Base-by-base conservation (phyloP, 1,140 invertebrate species). In the Proctacanthus coquilletti region DNA sequence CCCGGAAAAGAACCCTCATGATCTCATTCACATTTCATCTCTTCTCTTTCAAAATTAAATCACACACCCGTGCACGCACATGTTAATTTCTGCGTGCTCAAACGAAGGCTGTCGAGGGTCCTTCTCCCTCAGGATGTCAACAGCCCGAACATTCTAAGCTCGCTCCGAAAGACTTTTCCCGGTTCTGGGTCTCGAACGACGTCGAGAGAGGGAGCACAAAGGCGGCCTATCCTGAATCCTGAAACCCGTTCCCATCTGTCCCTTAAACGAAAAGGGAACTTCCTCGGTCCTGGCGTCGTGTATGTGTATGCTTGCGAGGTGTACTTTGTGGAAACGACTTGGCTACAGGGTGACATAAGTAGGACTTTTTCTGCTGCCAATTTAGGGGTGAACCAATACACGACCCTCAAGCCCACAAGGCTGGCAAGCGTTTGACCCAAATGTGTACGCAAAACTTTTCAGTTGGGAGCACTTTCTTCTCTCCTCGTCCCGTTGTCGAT, bases 381-480 rank as follows among this genome's bases (percentile, higher is more conserved):
- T 27, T 27, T 27, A 27, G 23, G 23, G 23, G 23, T 27, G 23
- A 27, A 27, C 23, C 23, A 13, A 27, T 27, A 27, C 23, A 27
- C 23, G 23, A 27, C 23, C 23, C 23, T 27, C 23, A 27, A 27
- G 23, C 23, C 23, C 23, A 27, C 23, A 27, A 27, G 8, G 23
- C 23, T 27, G 23, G 23, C 23, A 27, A 27, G 23, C 23, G 13
- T 8, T 27, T 27, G 23, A 27, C 23, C 23, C 23, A 27, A 27
- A 27, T 27, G 23, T 27, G 23, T 27, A 27, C 23, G 23, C 23
- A n/a, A 27, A 27, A 27, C 23, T 27, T 27, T 27, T 27, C 23
- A 27, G 23, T 13, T 27, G 23, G 23, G 23, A 27, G 13, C 23
- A 13, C 13, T 27, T 13, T 8, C 13, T 27, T 27, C 13, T 13